Evolutionary conservation across 2,113 vertebrate genomes (phyloP).

Genomic region (Aspidoscelis tigris): DNA sequence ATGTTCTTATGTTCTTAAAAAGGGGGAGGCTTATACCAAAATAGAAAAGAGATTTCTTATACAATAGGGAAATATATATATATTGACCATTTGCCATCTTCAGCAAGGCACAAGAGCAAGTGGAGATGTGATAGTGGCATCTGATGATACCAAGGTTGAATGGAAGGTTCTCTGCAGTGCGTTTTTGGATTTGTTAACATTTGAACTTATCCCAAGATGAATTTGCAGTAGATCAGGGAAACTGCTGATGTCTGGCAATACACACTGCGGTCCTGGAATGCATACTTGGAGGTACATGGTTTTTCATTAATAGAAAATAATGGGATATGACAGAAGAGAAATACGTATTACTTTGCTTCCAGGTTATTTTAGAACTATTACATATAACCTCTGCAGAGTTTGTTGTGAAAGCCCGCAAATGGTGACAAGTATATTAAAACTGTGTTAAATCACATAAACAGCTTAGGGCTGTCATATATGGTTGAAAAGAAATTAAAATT

Average conservation of each 20-base stretch:
- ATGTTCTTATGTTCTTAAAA: too few relatives aligned
- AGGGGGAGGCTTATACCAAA: too few relatives aligned
- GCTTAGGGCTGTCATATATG: slow-evolving; percentile 48
- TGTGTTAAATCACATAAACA: slow-evolving; percentile 46
- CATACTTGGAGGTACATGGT: slow-evolving; percentile 50
- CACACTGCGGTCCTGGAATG: slow-evolving; percentile 43
- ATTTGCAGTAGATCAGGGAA: slow-evolving; percentile 39
- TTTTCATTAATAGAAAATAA: slow-evolving; percentile 56
- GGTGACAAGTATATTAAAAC: slow-evolving; percentile 57
- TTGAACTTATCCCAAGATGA: neutral
- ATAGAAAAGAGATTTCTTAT: too few relatives aligned
- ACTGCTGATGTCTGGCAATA: slow-evolving; percentile 15
- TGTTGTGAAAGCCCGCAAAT: slow-evolving; percentile 42
- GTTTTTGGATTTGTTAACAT: neutral
- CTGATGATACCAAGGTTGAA: neutral
- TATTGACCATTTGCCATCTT: too few relatives aligned
- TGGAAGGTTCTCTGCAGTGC: neutral
- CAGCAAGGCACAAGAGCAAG: neutral
- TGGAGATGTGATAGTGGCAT: neutral
- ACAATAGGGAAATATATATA: too few relatives aligned
- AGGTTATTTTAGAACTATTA: slow-evolving; percentile 51
- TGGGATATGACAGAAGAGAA: slow-evolving; percentile 39
- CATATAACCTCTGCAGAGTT: slow-evolving; percentile 12
- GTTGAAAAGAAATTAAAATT: slow-evolving; percentile 60
- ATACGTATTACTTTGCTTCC: slow-evolving; percentile 46